Evolutionary conservation across 2,113 vertebrate genomes (phyloP), one percentile per base, ranked within the genome.

Genomic region (Scortum barcoo): DNA sequence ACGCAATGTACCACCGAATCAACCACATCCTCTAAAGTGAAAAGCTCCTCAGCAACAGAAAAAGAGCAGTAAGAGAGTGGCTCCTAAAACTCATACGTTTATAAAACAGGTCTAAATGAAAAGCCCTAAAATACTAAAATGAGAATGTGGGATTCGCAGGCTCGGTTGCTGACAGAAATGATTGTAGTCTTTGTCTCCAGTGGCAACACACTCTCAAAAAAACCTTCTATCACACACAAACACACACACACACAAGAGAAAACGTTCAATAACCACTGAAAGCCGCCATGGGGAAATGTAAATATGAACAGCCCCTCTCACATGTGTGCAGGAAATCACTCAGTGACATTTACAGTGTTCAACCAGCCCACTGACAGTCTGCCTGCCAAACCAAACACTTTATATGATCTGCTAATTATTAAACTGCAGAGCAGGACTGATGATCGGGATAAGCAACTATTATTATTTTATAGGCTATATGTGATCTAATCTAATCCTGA

Each of bases 21-120:
- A 81, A 79, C 92, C 89, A 91, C 90, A 90, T 91, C 90, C 89
- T 83, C 63, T 54, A 2, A 13, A 9, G 22, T 28, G 0, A 24
- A 36, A 56, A 5, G 1, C 5, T 46, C 56, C 6, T 30, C 28
- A 3, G 19, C 20, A 51, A 48, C 7, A 38, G 2, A 60, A 62
- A 63, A 66, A 3, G 11, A 83, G 80, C 53, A 81, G 61, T 57
- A 57, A 74, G n/a, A 0, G 8, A 63, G 20, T 68, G 1, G 33
- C 0, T 56, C 13, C 22, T 22, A 16, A n/a, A 42, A 57, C 26
- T 38, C 33, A 36, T 36, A 36, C 3, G 6, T 36, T 0, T 36
- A 13, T 5, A 6, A 16, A 20, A 36, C 33, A 53, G 10, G 51
- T 60, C 2, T 48, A 4, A 63, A 69, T 12, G 4, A 58, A n/a